Base-by-base conservation (phyloP, 2,888 invertebrate species). In the Patella ulyssiponensis region DNA sequence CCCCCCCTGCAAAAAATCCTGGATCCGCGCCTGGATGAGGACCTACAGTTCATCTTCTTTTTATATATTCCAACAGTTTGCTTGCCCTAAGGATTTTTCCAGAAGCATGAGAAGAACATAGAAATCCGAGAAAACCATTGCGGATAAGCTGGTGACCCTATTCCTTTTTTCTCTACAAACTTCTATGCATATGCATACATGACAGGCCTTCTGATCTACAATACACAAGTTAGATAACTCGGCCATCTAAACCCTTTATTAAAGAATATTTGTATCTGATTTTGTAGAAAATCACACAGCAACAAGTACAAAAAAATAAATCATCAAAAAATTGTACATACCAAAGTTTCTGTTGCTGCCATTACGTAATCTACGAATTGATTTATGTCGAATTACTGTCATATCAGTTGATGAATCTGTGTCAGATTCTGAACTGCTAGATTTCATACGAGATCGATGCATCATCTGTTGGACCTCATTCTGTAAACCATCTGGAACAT, bases 351-450 rank as follows among this genome's bases (percentile, higher is more conserved):
- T 85, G 75, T 90, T 89, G 84, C 89, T 90, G 73, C 86, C 85
- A 53, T 87, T 88, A 17, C 89, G 81, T 9, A 87, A 83, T 2
- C 85, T 80, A 33, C 85, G 80, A 1, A 85, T 79, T 2, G 84
- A 76, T 52, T 86, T 86, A n/a, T 87, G 87, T 75, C 88, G 83
- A 52, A 92, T 90, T 71, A 92, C 89, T 0, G 89, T 91, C 90
- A 91, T 92, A 75, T 91, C 90, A 15, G 86, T 86, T 14, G 90
- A 88, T 11, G 88, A 88, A 71, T 91, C 91, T 1, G 88, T 88
- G 74, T 92, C 92, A 5, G 89, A 88, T 76, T 91, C 91, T 7
- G 90, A 89, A 77, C 89, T 90, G 72, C 89, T 89, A 2, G 90
- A 90, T 11, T 89, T 87, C 70, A 87, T 83, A 11, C 85, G 80